Conservation (phyloP, 2,113 vertebrate species). For the Neodon shergylaensis region DNA sequence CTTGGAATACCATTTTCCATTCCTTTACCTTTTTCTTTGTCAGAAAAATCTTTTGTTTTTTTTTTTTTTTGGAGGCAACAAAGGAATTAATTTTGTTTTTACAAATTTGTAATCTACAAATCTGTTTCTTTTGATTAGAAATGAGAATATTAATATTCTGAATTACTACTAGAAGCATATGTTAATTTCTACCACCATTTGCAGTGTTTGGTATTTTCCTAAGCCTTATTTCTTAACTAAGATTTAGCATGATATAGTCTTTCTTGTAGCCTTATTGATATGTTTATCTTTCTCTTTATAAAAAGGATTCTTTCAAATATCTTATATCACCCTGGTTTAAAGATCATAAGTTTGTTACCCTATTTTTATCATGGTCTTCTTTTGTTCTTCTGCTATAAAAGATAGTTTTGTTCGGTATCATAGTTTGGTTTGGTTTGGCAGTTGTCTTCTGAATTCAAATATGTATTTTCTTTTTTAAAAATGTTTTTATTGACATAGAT, state of each 20-base stretch:
- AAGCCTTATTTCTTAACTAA: neutral
- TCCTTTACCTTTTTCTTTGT: neutral
- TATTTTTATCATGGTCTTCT: neutral
- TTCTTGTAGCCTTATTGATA: neutral
- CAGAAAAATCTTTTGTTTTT: neutral
- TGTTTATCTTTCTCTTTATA: neutral
- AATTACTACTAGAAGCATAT: neutral
- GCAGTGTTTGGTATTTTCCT: neutral
- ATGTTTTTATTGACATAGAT: neutral
- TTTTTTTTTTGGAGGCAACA: neutral
- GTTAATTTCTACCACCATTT: neutral
- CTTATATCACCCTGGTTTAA: neutral
- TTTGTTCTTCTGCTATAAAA: neutral
- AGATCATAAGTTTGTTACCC: neutral
- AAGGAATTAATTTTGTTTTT: no score
- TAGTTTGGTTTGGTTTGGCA: neutral
- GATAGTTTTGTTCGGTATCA: neutral
- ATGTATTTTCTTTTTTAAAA: neutral
- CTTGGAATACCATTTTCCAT: neutral
- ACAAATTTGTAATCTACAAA: neutral
- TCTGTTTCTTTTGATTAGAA: neutral
- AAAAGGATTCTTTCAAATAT: neutral
- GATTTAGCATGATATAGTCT: neutral
- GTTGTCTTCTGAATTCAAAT: neutral
- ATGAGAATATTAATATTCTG: neutral